Evolutionary conservation across 2,888 invertebrate genomes (phyloP), one percentile per base, ranked within the genome.

Genomic region (Drosophila prostipennis): DNA sequence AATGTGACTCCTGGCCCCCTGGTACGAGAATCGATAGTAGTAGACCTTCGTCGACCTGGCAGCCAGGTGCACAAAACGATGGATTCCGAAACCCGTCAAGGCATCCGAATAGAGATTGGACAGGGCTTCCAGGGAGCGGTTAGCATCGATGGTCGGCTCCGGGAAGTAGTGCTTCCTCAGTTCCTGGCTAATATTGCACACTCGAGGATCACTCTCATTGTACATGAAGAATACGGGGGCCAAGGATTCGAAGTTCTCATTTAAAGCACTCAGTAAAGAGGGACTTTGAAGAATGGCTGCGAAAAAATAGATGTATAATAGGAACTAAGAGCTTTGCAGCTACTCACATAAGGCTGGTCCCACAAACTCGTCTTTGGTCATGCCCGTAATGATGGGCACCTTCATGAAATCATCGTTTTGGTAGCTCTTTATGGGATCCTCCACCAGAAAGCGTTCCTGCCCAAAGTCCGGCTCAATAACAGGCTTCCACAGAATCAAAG

Each of bases 291-390:
- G 83, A 6, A 94, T 89, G 57, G 90, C 95, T 58, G 5, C 26
- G 29, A 0, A 6, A n/a, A 19, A 16, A 10, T 3, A 5, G 0
- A 11, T 13, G 2, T 16, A 3, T 1, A n/a, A 8, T 13, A 0
- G 0, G 11, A 10, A n/a, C 1, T 14, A 16, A 2, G 10, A 40
- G 0, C n/a, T 45, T 45, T 1, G 3, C 5, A 2, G 13, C 0
- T 10, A 78, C 87, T 75, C 80, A 96, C 95, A 89, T 70, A 93
- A 93, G 10, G 94, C 94, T 59, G 93, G 92, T 78, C 93, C 93
- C 59, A 93, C 94, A 91, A 95, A 95, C 90, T 96, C 96, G 72
- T 95, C 94, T 54, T 93, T 93, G 0, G 95, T 95, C 78, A 95
- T 93, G 57, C 95, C 95, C 72, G 94, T 93, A 53, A 96, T 93